Evolutionary conservation across 2,888 invertebrate species (phyloP), one percentile per base, ranked within the genome.

Genomic region (Caenorhabditis sinica): DNA sequence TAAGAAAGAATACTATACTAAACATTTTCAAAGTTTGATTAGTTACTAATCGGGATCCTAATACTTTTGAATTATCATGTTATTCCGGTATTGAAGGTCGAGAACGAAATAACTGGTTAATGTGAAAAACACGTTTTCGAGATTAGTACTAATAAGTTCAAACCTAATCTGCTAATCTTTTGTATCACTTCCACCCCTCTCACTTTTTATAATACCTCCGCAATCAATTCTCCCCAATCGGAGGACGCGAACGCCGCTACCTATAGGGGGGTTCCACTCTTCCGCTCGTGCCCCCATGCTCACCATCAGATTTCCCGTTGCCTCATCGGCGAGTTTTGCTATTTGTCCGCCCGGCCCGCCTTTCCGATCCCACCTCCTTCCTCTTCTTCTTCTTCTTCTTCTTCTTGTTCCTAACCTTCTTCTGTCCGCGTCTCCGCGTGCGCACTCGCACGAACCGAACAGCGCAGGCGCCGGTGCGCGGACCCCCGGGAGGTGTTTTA

Each of bases 381-480:
- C 20, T 49, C 49, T 20, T 20, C n/a, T 49, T 20, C 20, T 6
- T 40, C 79, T 79, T 71, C 45, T 45, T 45, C 45, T 45, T 49
- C 49, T 20, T 20, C n/a, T 49, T 20, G 20, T 49, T 49, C 49
- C 80, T 73, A 72, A 72, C 72, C 72, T 72, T 80, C 72, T 69
- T 60, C 76, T 79, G 56, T 72, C 72, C 80, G 80, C 80, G 72
- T 82, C 75, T 82, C 76, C 82, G 82, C 75, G 82, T 82, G 75
- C 82, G 82, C 82, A 75, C 82, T 75, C 82, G 63, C 82, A 76
- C 82, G 75, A 75, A 74, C 74, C 49, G 74, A 68, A 69, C 69
- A 69, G 69, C 69, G 56, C 56, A 25, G 33, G 69, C 51, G 56
- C 69, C 20, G 11, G 69, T n/a, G 36, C 49, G 68, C 49, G 65